phyloP scores from a whole-genome alignment of 2,797 vertebrate species.

The Enteromius thamalakanensis region DNA sequence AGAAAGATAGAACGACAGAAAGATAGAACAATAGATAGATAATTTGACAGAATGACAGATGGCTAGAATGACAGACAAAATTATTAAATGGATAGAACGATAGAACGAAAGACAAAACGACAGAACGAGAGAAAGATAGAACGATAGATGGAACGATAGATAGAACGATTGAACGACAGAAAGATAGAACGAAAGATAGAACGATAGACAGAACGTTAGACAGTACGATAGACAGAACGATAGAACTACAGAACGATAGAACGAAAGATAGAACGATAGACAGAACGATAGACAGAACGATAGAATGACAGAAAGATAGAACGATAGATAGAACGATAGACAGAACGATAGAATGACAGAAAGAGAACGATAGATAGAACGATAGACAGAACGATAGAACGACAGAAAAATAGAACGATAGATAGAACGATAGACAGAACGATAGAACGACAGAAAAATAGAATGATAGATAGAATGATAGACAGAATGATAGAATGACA shows the following conservation, averaged over 20 bases:
- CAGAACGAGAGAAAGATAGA: too few relatives aligned
- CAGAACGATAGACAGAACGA: background rate
- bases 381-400: background rate
- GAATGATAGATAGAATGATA: too few relatives aligned
- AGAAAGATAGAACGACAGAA: slow-evolving; percentile 39
- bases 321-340: background rate
- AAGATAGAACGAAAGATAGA: slow-evolving; percentile 44
- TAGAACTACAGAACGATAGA: background rate
- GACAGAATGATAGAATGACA: too few relatives aligned
- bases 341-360: background rate
- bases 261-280: background rate
- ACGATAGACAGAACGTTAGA: background rate
- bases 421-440: background rate
- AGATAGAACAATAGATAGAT: background rate
- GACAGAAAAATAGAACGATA: too few relatives aligned
- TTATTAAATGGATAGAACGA: too few relatives aligned
- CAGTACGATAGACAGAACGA: background rate
- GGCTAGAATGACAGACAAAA: background rate
- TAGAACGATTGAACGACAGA: too few relatives aligned
- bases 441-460: too few relatives aligned
- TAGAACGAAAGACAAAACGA: too few relatives aligned
- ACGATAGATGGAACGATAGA: background rate
- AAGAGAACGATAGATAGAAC: accelerated
- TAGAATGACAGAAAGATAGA: background rate
- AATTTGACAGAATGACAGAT: background rate